Base-by-base conservation (phyloP, 1,140 invertebrate genomes). In the Pectinophora gossypiella region DNA sequence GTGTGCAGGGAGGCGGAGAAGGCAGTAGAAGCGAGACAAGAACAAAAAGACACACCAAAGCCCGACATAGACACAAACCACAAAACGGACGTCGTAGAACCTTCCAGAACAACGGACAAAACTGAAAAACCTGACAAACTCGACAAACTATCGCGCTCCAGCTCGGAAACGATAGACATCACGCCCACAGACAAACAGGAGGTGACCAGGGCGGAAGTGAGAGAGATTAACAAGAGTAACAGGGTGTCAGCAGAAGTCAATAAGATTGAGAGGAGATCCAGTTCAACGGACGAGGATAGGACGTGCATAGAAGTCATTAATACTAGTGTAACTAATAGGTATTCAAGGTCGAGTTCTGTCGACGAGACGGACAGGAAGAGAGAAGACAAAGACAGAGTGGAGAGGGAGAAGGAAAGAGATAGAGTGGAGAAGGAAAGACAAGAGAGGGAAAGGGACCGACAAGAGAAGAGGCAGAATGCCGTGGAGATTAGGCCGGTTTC, bases 1-100 rank as follows among this genome's bases (percentile, higher is more conserved):
- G 83, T 88, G 49, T 88, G 86, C 58, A 60, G 77, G 48, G 85
- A 89, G 51, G 85, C 85, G 12, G 85, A 87, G 50, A 81, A 81
- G 57, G 76, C 68, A 13, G 85, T 88, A 6, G 72, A 81, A 56
- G 68, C 68, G 22, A 63, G 51, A 50, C 46, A 35, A 2, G 52
- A 64, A 49, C 19, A 52, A 49, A 59, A 50, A 51, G 45, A 51
- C 45, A 58, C 48, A 49, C 48, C 50, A 38, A 44, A 54, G 15
- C 21, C 21, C 12, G 42, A 19, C 42, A 44, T 12, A 19, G 42
- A 44, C 48, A 27, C 4, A 43, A 47, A 15, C 32, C 19, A 23
- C 13, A 49, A 40, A 3, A 40, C 3, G n/a, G n/a, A n/a, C n/a
- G n/a, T n/a, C n/a, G n/a, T n/a, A n/a, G n/a, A n/a, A n/a, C n/a